Evolutionary conservation across 2,113 vertebrate species (phyloP), one percentile per base, ranked within the genome.

Genomic region (Centropus unirufus): DNA sequence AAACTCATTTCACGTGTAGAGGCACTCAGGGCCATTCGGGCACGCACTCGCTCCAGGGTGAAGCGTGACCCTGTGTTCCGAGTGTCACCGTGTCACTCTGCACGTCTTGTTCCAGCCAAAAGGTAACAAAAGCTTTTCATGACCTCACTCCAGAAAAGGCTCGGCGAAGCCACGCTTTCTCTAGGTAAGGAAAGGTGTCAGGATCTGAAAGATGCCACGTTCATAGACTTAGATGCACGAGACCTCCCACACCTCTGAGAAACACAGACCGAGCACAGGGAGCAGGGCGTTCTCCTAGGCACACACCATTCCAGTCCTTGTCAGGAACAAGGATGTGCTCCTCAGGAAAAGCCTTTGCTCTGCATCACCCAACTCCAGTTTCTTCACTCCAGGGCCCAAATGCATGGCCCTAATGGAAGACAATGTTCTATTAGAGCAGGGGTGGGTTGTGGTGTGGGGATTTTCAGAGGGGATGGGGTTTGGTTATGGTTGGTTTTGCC

Each of bases 271-370:
- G 27, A 44, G 18, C 84, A 19, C 23, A 47, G 69, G 54, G 34
- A 40, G 23, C 11, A 0, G 30, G 30, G 27, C 2, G 0, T n/a
- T 40, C 52, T 59, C 44, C 34, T 10, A 34, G 0, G 0, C 9
- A 59, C 1, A 1, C 21, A 22, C 19, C 16, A 17, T 20, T 29
- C 16, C 44, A 29, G 44, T 15, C 54, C 58, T 19, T 44, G 58
- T 15, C 44, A 36, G 6, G 7, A 63, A 54, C 22, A 67, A 61
- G 57, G 12, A 67, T 9, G 40, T 4, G 1, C 29, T 23, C 49
- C 51, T 57, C 9, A 30, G 9, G 13, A 69, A 49, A 42, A 18
- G 26, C 12, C 34, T 51, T 5, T 16, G 24, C 39, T 39, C 21
- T 27, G 18, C 47, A 82, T 32, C 39, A 17, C 54, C 30, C 26